Evolutionary conservation across 2,888 invertebrate genomes (phyloP).

Genomic region (Hirtodrosophila duncani): DNA sequence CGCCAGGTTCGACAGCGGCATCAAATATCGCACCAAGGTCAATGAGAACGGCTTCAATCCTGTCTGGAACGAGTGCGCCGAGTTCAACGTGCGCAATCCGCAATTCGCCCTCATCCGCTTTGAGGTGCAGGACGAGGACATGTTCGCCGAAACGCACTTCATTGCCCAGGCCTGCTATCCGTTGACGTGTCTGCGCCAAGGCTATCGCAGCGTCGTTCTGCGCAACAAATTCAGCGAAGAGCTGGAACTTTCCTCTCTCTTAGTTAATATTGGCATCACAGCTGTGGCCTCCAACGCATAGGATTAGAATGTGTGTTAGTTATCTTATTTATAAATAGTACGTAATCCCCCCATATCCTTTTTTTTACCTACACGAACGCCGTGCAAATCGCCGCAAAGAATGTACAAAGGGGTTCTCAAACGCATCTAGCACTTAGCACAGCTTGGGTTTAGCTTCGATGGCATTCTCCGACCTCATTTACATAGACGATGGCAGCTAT

Average conservation of each 20-base stretch:
- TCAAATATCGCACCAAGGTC: slow-evolving; percentile 90
- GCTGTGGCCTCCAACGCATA: neutral
- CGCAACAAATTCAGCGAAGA: slow-evolving; percentile 95
- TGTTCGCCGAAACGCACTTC: slow-evolving; percentile 97
- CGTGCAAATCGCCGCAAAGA: too few relatives aligned
- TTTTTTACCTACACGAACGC: too few relatives aligned
- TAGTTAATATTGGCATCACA: slow-evolving; percentile 86
- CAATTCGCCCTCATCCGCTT: slow-evolving; percentile 91
- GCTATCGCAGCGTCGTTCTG: slow-evolving; percentile 94
- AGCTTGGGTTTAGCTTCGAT: too few relatives aligned
- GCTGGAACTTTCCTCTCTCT: slow-evolving; percentile 91
- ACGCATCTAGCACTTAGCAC: too few relatives aligned
- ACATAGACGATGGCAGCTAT: too few relatives aligned
- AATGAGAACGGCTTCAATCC: slow-evolving; percentile 97
- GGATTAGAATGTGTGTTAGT: too few relatives aligned
- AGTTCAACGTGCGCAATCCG: slow-evolving; percentile 89
- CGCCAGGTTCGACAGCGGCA: slow-evolving; percentile 90
- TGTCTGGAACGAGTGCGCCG: slow-evolving; percentile 92
- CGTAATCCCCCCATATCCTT: too few relatives aligned
- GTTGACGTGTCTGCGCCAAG: slow-evolving; percentile 86
- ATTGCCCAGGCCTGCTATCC: slow-evolving; percentile 97
- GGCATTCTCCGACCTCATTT: too few relatives aligned
- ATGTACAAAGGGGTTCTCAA: too few relatives aligned
- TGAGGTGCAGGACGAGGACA: slow-evolving; percentile 95
- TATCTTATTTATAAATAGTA: slow-evolving; percentile 29